Evolutionary conservation across 2,888 invertebrate genomes (phyloP), one percentile per base, ranked within the genome.

Genomic region (Apocheima hispidaria): DNA sequence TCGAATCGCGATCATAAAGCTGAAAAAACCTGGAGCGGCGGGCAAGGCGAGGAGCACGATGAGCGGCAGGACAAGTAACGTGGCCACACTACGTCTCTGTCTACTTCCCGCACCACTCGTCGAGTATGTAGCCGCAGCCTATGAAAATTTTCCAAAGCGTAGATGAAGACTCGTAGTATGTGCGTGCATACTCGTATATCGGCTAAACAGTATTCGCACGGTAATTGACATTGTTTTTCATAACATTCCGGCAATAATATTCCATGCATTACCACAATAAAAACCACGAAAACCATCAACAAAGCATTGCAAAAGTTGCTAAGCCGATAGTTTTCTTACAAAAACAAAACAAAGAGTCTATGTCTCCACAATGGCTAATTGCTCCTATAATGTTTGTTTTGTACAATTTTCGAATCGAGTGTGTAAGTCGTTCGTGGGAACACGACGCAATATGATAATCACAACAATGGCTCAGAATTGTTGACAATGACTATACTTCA

Each of bases 401-500:
- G 41, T 33, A 14, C 26, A 21, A 51, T 58, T 51, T 51, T 23
- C 23, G 26, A 46, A 26, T 53, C 54, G 23, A 26, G 21, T 55
- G 55, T 56, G 49, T 26, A 44, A 57, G 51, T 36, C 36, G 26
- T 12, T 20, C 44, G 51, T 58, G 58, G 28, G 51, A 58, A 58
- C 14, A 1, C 16, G 14, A 30, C 40, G 48, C 26, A 28, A 28
- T 3, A 4, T 20, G n/a, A 10, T 20, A 33, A 12, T 16, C 46
- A 30, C 20, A 46, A 54, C 52, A 43, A 43, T 52, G 0, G 33
- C 9, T 44, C n/a, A 14, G 12, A n/a, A n/a, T 41, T 40, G 41
- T 41, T 41, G 41, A 41, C 41, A 23, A n/a, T 41, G 21, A 41
- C 40, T 41, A n/a, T 33, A 33, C 7, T 0, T 12, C 12, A n/a